These are phyloP conservation scores for Tinea semifulvella DNA, from an alignment of 2,888 invertebrate genomes.

Conservation along the genomic window DNA sequence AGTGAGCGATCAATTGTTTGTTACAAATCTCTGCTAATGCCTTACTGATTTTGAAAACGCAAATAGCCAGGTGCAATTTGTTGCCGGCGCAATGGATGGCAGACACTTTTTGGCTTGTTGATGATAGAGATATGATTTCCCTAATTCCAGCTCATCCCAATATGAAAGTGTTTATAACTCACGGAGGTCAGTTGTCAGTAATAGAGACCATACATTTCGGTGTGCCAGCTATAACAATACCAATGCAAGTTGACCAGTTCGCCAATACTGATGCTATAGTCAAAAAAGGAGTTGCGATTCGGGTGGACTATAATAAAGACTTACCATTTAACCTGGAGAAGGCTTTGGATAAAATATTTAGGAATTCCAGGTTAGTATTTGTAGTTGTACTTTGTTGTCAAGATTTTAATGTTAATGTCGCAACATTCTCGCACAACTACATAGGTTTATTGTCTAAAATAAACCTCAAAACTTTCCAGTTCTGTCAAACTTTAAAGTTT, in stretches of 20 bases:
- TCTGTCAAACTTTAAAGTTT: too few species aligned
- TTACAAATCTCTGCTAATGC: too few species aligned
- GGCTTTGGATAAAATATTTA: slow-evolving; percentile 1
- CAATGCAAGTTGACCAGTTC: slow-evolving; percentile 19
- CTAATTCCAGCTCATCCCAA: slow-evolving; percentile 21
- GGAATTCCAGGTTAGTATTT: slow-evolving; percentile 5
- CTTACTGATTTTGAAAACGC: too few species aligned
- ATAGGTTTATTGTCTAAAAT: too few species aligned
- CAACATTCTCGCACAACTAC: too few species aligned
- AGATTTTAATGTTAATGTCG: too few species aligned
- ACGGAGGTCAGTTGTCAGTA: slow-evolving; percentile 20
- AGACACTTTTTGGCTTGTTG: too few species aligned
- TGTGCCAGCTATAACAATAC: slow-evolving; percentile 20
- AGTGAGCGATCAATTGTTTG: too few species aligned
- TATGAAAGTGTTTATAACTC: slow-evolving; percentile 19
- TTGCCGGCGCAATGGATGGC: too few species aligned
- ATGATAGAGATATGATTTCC: too few species aligned
- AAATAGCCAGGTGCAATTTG: too few species aligned
- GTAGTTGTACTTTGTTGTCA: not conserved
- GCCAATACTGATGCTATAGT: slow-evolving; percentile 17
- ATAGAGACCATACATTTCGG: slow-evolving; percentile 21
- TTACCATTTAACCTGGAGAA: not conserved
- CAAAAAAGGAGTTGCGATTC: slow-evolving; percentile 17
- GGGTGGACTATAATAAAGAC: slow-evolving; percentile 10
- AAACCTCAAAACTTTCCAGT: too few species aligned